phyloP scores from a whole-genome alignment of 1,140 invertebrate genomes.

The Venturia canescens region DNA sequence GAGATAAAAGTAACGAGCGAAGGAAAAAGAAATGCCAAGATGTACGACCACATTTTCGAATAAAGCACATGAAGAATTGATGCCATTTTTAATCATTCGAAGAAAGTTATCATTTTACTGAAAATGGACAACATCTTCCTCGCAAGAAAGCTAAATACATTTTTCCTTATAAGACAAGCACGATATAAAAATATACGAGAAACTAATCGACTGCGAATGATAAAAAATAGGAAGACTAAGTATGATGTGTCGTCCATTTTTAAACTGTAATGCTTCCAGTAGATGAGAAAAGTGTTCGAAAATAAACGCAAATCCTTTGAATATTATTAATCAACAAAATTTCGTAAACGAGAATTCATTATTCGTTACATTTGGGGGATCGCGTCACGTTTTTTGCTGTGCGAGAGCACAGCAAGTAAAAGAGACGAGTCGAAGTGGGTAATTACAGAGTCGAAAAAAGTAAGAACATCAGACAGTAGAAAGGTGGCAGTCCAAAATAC shows the following conservation, averaged over 20 bases:
- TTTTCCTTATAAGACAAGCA: no score
- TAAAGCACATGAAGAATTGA: not conserved
- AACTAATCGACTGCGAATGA: no score
- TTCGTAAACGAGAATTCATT: no score
- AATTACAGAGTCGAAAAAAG: constrained; percentile 5
- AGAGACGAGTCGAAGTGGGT: not conserved
- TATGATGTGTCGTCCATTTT: no score
- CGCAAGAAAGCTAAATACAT: not conserved
- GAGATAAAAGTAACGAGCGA: constrained; percentile 9
- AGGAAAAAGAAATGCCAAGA: not conserved
- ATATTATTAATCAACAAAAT: no score
- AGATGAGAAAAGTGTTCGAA: no score
- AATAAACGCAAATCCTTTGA: not conserved
- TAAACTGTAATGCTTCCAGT: no score
- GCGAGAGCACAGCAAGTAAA: not conserved
- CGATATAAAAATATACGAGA: no score
- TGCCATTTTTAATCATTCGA: not conserved
- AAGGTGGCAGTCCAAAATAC: constrained; percentile 24
- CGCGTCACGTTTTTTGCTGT: no score
- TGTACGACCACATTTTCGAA: no score
- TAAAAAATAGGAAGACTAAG: no score
- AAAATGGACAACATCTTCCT: not conserved
- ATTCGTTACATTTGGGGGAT: no score
- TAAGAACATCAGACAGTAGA: constrained; percentile 9
- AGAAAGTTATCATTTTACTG: not conserved